These are phyloP conservation scores for Oxyteleia sp. DNA, from an alignment of 2,888 invertebrate genomes.

Conservation along the genomic window DNA sequence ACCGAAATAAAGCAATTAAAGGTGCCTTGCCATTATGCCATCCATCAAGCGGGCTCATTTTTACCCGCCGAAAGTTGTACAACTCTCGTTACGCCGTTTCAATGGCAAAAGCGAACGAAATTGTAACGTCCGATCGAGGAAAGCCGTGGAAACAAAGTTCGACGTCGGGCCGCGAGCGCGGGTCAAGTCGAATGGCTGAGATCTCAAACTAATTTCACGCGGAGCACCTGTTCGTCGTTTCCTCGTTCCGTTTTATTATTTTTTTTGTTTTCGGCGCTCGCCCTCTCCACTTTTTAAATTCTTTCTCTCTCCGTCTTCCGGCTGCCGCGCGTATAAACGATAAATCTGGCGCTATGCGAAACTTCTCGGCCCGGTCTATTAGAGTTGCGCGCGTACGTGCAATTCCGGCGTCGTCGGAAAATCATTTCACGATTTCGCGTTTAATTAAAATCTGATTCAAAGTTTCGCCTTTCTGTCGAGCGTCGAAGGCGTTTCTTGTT, in stretches of 20 bases:
- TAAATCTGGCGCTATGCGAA: constrained; percentile 78
- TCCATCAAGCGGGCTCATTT: too few relatives aligned
- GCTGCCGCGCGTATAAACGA: constrained; percentile 76
- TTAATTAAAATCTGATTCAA: constrained; percentile 88
- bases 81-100: too few relatives aligned
- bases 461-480: constrained; percentile 77
- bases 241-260: constrained; percentile 66
- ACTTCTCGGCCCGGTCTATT: constrained; percentile 75
- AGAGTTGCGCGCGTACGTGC: constrained; percentile 66
- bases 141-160: constrained; percentile 65
- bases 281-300: constrained; percentile 6
- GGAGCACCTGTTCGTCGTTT: constrained; percentile 75
- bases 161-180: constrained; percentile 54
- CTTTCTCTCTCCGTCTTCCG: constrained; percentile 42
- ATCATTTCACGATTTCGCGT: constrained; percentile 86
- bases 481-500: constrained; percentile 69
- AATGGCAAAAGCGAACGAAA: too few relatives aligned
- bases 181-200: constrained; percentile 63
- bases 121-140: too few relatives aligned
- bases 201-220: constrained; percentile 78
- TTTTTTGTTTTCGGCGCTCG: constrained; percentile 29
- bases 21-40: too few relatives aligned
- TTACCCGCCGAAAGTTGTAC: too few relatives aligned
- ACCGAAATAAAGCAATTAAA: too few relatives aligned
- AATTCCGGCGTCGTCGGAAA: constrained; percentile 80